A percentile compares a stretch with the other conserved stretches of the same genome.
Conservation (phyloP, 2,888 invertebrate species). For the Tortrix viridana region DNA sequence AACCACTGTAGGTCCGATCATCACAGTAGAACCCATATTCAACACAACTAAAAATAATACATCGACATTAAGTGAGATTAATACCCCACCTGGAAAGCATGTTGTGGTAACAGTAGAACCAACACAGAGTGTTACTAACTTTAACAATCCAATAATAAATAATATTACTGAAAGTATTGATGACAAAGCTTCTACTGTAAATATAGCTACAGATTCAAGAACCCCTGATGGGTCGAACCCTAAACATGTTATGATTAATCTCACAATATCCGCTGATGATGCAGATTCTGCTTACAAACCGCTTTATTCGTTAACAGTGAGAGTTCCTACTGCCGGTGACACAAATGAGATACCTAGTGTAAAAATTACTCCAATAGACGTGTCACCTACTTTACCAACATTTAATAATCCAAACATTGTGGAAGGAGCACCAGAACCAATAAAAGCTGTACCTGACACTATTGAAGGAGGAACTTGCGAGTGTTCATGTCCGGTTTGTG, state of each 20-base stretch:
- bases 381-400: constrained; percentile 69
- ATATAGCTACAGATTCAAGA: constrained; percentile 62
- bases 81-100: constrained; percentile 59
- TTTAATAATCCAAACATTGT: constrained; percentile 74
- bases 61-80: constrained; percentile 44
- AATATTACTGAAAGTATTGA: constrained; percentile 46
- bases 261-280: constrained; percentile 90
- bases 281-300: constrained; percentile 81
- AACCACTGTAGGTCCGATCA: constrained; percentile 15
- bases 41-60: constrained; percentile 42
- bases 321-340: constrained; percentile 88
- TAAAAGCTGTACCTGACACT: constrained; percentile 53
- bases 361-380: constrained; percentile 80
- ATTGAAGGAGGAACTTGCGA: constrained; percentile 87
- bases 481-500: constrained; percentile 89
- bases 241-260: constrained; percentile 90
- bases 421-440: constrained; percentile 58
- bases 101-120: constrained; percentile 54
- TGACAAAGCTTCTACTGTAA: constrained; percentile 53
- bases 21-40: constrained; percentile 26
- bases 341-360: constrained; percentile 80
- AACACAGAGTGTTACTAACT: constrained; percentile 59
- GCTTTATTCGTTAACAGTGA: constrained; percentile 91
- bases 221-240: constrained; percentile 65
- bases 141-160: constrained; percentile 51